Base-by-base conservation (phyloP, 2,113 vertebrate species). In the Tachysurus fulvidraco region DNA sequence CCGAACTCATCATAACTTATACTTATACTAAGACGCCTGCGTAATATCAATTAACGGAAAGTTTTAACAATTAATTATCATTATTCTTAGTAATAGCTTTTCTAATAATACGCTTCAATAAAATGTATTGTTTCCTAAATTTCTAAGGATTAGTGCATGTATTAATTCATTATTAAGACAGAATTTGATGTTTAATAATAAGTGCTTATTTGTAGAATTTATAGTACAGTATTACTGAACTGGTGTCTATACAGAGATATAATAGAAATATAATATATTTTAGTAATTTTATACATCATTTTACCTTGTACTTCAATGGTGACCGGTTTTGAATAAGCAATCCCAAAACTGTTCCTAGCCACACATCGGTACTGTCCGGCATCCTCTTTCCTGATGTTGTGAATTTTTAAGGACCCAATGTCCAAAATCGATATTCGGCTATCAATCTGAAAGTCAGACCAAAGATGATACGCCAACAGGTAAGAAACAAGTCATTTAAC, bases 261-360 rank as follows among this genome's bases (percentile, higher is more conserved):
- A 54, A 7, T 36, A 36, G 1, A 28, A 54, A 28, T n/a, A 28
- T 13, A 54, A 10, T 25, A 46, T 13, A 50, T 25, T 5, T 25
- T 46, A 83, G 41, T 69, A 17, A 60, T 67, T 80, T 71, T 54
- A 74, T 54, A 52, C 25, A 57, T 23, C 1, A 17, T 16, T 94
- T 94, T 92, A 97, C 98, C 97, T 94, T 99, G 97, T 16, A 99
- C 97, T 82, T 97, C 96, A 88, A 99, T 95, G 4, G 91, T 96
- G 85, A 95, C 97, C 0, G 96, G 93, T 91, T 96, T 99, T 0
- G 98, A 99, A 91, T 97, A 98, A 21, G 95, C 96, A 23, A 95
- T 95, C 30, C 98, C 98, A n/a, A 99, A 95, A 91, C 98, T 99
- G 92, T 99, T 99, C 89, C 94, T 97, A 60, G 98, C 98, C 88